Evolutionary conservation across 2,797 vertebrate species (phyloP).

Genomic region (Mus spretus): DNA sequence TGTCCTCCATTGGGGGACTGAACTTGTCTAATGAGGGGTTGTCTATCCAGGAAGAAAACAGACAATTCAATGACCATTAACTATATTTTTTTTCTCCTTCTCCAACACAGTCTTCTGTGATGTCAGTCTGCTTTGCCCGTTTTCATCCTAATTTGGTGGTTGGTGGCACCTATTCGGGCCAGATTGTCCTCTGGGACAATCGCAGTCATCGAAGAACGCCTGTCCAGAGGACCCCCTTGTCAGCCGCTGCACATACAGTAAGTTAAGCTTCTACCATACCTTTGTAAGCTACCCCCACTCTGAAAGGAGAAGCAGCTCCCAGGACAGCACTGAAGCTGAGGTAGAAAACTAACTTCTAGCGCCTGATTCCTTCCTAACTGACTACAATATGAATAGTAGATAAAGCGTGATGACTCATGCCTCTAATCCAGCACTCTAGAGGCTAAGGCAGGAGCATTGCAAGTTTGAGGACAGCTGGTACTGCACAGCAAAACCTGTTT

Average conservation of each 20-base stretch:
- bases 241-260: slow-evolving; percentile 98
- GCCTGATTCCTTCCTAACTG: not conserved
- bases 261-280: slow-evolving; percentile 67
- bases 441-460: not conserved
- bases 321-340: not conserved
- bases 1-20: not conserved
- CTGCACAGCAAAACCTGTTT: not conserved
- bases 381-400: not conserved
- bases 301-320: not conserved
- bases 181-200: slow-evolving; percentile 99
- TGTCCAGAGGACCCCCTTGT: slow-evolving; percentile 97
- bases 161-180: slow-evolving; percentile 97
- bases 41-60: slow-evolving; percentile 22
- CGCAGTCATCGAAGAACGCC: slow-evolving; percentile 98
- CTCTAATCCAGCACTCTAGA: not conserved
- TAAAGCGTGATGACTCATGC: not conserved
- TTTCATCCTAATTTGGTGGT: slow-evolving; percentile 99
- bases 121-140: slow-evolving; percentile 97
- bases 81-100: not conserved
- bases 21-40: not conserved
- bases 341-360: not conserved
- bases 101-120: slow-evolving; percentile 94
- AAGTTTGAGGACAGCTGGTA: not conserved
- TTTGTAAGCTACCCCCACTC: not conserved
- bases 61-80: not conserved